A percentile compares a stretch with the other conserved stretches of the same genome.
These are phyloP conservation scores for Subacronicta megacephala DNA, from an alignment of 2,888 invertebrate species.

Conservation along the genomic window DNA sequence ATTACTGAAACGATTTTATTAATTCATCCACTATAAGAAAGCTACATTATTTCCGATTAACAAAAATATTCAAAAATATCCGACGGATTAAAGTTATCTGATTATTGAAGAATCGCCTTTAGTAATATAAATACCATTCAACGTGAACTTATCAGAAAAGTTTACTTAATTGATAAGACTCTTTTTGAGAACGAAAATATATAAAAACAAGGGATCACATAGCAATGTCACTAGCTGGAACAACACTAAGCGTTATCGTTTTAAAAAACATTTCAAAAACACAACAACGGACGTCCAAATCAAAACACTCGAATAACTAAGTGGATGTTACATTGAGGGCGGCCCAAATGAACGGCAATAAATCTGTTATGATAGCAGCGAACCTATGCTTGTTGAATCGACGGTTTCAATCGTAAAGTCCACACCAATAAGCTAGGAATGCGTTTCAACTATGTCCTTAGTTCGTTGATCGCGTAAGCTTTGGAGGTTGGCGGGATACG, in stretches of 20 bases:
- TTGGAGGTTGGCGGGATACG: slow-evolving; percentile 29
- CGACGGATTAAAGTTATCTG: too few relatives aligned
- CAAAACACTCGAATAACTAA: slow-evolving; percentile 40
- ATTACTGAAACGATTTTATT: too few relatives aligned
- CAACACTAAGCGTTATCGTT: too few relatives aligned
- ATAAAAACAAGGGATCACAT: too few relatives aligned
- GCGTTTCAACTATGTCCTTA: slow-evolving; percentile 71
- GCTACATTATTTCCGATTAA: too few relatives aligned
- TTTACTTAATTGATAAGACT: too few relatives aligned
- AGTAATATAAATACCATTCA: too few relatives aligned
- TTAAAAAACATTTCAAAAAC: not conserved
- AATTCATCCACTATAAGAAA: too few relatives aligned
- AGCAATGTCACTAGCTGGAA: not conserved
- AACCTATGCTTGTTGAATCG: slow-evolving; percentile 60
- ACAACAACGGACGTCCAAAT: not conserved
- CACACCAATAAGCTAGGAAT: slow-evolving; percentile 71
- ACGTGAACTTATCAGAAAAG: too few relatives aligned
- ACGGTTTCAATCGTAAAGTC: slow-evolving; percentile 65
- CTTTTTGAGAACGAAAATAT: too few relatives aligned
- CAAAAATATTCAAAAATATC: too few relatives aligned
- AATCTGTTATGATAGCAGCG: slow-evolving; percentile 68
- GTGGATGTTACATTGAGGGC: slow-evolving; percentile 60
- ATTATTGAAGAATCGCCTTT: too few relatives aligned
- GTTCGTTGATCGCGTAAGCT: slow-evolving; percentile 71
- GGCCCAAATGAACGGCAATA: slow-evolving; percentile 59